Evolutionary conservation across 92 coral and sea anemone species (phyloP), one percentile per base, ranked within the genome.

Genomic region (Parazoanthus darwini): DNA sequence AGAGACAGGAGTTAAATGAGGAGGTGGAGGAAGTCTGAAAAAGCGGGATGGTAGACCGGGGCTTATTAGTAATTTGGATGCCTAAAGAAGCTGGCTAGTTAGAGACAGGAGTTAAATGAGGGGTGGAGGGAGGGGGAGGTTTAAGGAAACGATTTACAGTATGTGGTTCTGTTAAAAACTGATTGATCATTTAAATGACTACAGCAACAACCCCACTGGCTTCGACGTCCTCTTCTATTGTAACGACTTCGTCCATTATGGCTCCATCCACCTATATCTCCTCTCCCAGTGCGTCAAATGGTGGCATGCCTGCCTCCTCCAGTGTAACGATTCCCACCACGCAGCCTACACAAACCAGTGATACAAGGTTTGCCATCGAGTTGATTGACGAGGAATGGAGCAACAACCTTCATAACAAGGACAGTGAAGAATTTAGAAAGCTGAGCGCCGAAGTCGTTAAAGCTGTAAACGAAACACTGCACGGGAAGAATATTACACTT

Each of bases 291-390:
- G 25, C 68, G 70, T 22, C 87, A 48, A 37, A 25, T 3, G 10
- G 20, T 15, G 63, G 50, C 16, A 22, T n/a, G 3, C 4, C 29
- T 26, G 35, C 36, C 13, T 25, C 87, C 0, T 26, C 87, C 4
- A 84, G 68, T 70, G 63, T 84, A 73, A 72, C 42, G 10, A 1
- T 23, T 25, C 87, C 67, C 14, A 84, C 79, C 36, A 84, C 87
- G n/a, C 87, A 25, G n/a, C 13, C 87, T 18, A 70, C 67, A 1
- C 63, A 5, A 36, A 46, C 23, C 23, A 38, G 10, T 5, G 66
- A 48, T 25, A 71, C 78, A 84, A 71, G 48, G 78, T 51, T 84
- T 3, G 87, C 70, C 7, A 71, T 84, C n/a, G 87, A 84, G 66
- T 36, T 84, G 35, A 20, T 35, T 20, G 13, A 71, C 33, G 26